Conservation (phyloP, 2,113 vertebrate genomes). For the Hassar affinis region DNA sequence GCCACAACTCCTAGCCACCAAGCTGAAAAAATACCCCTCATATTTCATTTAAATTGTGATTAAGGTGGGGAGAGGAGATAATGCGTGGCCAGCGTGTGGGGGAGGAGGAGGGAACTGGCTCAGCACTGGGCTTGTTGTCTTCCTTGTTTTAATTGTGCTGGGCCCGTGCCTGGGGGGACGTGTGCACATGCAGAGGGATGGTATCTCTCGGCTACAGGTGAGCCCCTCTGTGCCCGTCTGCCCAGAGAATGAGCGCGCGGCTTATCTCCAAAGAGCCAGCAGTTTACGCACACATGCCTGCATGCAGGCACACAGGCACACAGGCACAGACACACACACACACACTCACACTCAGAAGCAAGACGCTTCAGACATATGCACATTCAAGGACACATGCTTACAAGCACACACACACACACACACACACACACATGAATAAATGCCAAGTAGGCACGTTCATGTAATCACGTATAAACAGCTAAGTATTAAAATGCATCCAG, state of each 20-base stretch:
- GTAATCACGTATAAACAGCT: constrained; percentile 28
- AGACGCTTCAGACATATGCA: constrained; percentile 25
- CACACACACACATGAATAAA: constrained; percentile 9
- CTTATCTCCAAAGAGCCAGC: constrained; percentile 77
- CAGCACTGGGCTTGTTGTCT: constrained; percentile 58
- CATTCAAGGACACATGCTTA: constrained; percentile 33
- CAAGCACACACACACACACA: constrained; percentile 26
- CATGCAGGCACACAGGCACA: constrained; percentile 56
- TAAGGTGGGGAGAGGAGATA: constrained; percentile 56
- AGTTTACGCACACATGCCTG: constrained; percentile 62
- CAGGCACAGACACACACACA: constrained; percentile 50
- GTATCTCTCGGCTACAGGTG: constrained; percentile 68
- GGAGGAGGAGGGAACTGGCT: constrained; percentile 45
- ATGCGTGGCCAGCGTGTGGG: constrained; percentile 42
- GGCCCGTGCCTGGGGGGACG: constrained; percentile 60
- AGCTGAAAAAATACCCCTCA: not conserved
- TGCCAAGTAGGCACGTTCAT: constrained; percentile 1
- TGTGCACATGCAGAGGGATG: constrained; percentile 62
- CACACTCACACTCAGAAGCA: constrained; percentile 44
- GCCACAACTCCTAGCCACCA: not conserved
- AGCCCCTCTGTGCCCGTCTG: constrained; percentile 59
- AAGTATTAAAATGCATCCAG: not conserved
- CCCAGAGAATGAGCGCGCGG: constrained; percentile 33
- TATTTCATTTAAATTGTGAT: constrained; percentile 54
- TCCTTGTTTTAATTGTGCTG: constrained; percentile 71